These are phyloP conservation scores for Carassius carassius DNA, from an alignment of 2,113 vertebrate species.

Conservation along the genomic window DNA sequence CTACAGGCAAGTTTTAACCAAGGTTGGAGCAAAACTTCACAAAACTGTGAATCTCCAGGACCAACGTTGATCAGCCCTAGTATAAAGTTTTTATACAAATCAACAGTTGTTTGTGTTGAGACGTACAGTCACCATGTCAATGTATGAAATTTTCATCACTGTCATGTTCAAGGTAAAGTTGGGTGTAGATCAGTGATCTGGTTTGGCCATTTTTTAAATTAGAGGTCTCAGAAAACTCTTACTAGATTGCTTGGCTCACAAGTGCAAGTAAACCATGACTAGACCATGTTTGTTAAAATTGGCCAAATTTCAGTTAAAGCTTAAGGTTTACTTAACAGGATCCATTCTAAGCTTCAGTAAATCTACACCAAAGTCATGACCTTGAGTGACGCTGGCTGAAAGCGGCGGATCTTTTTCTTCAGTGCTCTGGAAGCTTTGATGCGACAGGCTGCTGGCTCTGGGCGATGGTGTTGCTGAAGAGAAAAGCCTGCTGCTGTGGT, in stretches of 20 bases:
- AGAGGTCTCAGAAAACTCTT: background rate
- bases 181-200: background rate
- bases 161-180: background rate
- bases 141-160: background rate
- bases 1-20: no score
- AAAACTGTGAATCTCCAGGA: background rate
- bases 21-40: background rate
- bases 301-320: background rate
- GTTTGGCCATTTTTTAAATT: background rate
- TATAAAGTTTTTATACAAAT: background rate
- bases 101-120: background rate
- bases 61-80: background rate
- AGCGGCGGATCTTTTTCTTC: slow-evolving; percentile 92
- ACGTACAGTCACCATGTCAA: background rate
- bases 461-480: slow-evolving; percentile 70
- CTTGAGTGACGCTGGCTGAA: slow-evolving; percentile 88
- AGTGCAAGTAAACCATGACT: background rate
- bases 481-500: slow-evolving; percentile 64
- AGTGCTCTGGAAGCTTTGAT: slow-evolving; percentile 93
- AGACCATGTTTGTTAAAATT: background rate
- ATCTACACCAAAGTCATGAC: slow-evolving; percentile 93
- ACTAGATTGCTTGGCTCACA: background rate
- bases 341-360: background rate
- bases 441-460: slow-evolving; percentile 82
- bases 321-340: background rate